Percentiles rank a stretch among this genome's conserved stretches.
These are phyloP conservation scores for Drosophila burlai DNA, from an alignment of 1,140 invertebrate genomes.

Conservation along the genomic window DNA sequence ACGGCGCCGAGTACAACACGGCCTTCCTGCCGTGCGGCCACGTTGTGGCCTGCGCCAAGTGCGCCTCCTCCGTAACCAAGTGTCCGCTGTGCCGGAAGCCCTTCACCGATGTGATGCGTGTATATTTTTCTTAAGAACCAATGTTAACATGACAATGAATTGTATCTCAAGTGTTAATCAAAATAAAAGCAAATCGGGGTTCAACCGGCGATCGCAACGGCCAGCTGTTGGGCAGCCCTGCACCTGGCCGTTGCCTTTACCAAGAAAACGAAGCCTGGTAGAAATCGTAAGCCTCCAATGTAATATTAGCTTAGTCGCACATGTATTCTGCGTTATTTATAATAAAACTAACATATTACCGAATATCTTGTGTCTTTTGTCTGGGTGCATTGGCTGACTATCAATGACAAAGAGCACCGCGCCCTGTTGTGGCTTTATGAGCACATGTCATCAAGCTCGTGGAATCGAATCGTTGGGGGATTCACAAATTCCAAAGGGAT, in stretches of 20 bases:
- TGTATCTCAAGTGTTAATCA: constrained; percentile 43
- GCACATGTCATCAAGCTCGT: constrained; percentile 3
- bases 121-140: constrained; percentile 83
- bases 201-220: constrained; percentile 46
- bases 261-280: constrained; percentile 18
- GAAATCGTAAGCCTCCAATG: constrained; percentile 22
- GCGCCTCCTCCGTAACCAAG: constrained; percentile 90
- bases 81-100: constrained; percentile 94
- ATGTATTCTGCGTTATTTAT: constrained; percentile 48
- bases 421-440: neutral
- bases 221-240: constrained; percentile 44
- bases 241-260: constrained; percentile 52
- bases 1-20: constrained; percentile 92
- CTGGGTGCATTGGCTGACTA: neutral
- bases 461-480: neutral
- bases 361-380: neutral
- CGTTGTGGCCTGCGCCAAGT: constrained; percentile 94
- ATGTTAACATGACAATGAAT: constrained; percentile 6
- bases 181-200: constrained; percentile 18
- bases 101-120: constrained; percentile 85
- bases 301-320: constrained; percentile 45
- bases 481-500: constrained; percentile 7
- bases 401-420: neutral
- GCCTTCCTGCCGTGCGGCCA: constrained; percentile 95
- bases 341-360: constrained; percentile 55